phyloP scores from a whole-genome alignment of 2,888 invertebrate species.

The Cephus sareptanus region DNA sequence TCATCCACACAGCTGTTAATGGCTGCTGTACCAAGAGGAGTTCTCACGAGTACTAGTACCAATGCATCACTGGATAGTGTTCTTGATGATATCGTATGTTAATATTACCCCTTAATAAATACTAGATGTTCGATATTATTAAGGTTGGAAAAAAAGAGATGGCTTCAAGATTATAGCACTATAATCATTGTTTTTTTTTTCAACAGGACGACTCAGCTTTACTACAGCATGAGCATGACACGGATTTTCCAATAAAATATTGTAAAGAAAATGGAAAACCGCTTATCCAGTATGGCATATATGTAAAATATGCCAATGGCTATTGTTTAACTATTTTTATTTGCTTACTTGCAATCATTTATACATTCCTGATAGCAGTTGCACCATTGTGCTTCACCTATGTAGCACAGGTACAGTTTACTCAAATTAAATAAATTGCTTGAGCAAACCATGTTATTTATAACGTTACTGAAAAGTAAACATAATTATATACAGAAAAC shows the following conservation, averaged over 20 bases:
- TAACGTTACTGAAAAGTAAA: neutral
- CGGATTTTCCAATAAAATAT: constrained; percentile 18
- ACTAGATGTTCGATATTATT: neutral
- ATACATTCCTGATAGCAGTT: constrained; percentile 37
- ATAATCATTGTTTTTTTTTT: neutral
- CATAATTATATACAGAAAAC: constrained; percentile 29
- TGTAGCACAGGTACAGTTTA: constrained; percentile 32
- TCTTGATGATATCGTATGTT: constrained; percentile 25
- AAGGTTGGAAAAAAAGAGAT: neutral
- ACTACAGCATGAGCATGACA: constrained; percentile 11
- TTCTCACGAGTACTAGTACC: constrained; percentile 31
- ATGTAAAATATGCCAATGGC: constrained; percentile 32
- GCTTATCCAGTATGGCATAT: constrained; percentile 25
- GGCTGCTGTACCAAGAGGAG: constrained; percentile 30
- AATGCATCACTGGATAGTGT: constrained; percentile 23
- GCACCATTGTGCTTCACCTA: constrained; percentile 39
- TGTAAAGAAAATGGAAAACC: constrained; percentile 12
- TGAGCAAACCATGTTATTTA: neutral
- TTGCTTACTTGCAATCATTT: constrained; percentile 31
- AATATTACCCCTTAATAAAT: neutral
- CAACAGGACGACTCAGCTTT: constrained; percentile 23
- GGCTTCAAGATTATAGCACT: neutral
- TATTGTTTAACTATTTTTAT: constrained; percentile 28
- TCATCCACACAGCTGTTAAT: constrained; percentile 28
- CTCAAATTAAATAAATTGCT: neutral